phyloP scores from a whole-genome alignment of 2,113 vertebrate genomes.

The Enhydra lutris region DNA sequence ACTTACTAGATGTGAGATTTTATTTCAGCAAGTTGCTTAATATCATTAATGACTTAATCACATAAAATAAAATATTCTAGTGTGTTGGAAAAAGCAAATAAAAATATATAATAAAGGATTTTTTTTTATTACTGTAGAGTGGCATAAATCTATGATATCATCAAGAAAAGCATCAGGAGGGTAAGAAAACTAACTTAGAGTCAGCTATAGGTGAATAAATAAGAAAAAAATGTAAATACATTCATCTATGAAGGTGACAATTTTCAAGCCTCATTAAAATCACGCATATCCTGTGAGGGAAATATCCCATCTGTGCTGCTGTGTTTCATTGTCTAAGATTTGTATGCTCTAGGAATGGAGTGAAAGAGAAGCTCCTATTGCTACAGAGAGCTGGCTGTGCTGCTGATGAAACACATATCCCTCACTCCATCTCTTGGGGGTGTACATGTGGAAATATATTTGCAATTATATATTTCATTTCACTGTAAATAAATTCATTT shows the following conservation, averaged over 20 bases:
- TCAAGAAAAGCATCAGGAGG: background rate
- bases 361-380: background rate
- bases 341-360: background rate
- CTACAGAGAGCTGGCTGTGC: background rate
- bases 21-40: background rate
- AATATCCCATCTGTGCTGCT: background rate
- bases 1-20: background rate
- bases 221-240: background rate
- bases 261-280: conserved; percentile 16
- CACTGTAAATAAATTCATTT: background rate
- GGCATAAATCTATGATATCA: background rate
- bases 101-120: background rate
- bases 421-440: background rate
- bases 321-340: background rate
- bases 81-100: background rate
- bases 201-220: background rate
- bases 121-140: background rate
- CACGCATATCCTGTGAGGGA: background rate
- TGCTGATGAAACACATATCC: too few species aligned
- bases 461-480: background rate
- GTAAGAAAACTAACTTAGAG: background rate
- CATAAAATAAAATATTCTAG: background rate
- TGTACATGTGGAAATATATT: background rate
- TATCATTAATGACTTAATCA: background rate
- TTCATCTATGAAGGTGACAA: background rate